These are phyloP conservation scores for Machaerirhynchus nigripectus DNA, from an alignment of 2,113 vertebrate species.

Conservation along the genomic window DNA sequence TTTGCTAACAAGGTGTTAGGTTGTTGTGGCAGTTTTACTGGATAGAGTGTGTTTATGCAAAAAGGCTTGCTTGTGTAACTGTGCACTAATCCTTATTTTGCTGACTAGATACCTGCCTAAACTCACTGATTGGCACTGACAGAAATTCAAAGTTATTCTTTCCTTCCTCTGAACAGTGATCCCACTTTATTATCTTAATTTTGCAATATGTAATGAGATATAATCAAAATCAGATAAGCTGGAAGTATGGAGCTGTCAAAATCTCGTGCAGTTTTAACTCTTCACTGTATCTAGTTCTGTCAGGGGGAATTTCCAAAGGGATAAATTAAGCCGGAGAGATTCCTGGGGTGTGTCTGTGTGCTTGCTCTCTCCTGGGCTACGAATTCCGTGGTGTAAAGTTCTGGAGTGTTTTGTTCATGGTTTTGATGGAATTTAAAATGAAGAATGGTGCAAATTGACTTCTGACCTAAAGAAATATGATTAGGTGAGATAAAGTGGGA, in stretches of 20 bases:
- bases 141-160: conserved; percentile 3
- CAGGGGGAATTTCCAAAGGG: background rate
- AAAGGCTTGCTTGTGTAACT: conserved; percentile 40
- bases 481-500: background rate
- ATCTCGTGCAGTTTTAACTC: background rate
- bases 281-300: background rate
- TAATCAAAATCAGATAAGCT: conserved; percentile 19
- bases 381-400: background rate
- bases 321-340: background rate
- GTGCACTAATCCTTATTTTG: conserved; percentile 47
- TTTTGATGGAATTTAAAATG: background rate
- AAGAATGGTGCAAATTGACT: background rate
- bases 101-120: conserved; percentile 26
- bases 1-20: conserved; percentile 32
- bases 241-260: background rate
- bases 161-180: background rate
- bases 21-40: conserved; percentile 6
- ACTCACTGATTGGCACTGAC: background rate
- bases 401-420: background rate
- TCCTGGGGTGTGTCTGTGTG: background rate
- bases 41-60: conserved; percentile 15
- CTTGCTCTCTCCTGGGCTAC: background rate
- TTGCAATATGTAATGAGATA: background rate
- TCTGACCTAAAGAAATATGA: background rate
- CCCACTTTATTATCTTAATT: background rate